These are phyloP conservation scores for Equus przewalskii DNA, from an alignment of 2,113 vertebrate species.

Conservation along the genomic window DNA sequence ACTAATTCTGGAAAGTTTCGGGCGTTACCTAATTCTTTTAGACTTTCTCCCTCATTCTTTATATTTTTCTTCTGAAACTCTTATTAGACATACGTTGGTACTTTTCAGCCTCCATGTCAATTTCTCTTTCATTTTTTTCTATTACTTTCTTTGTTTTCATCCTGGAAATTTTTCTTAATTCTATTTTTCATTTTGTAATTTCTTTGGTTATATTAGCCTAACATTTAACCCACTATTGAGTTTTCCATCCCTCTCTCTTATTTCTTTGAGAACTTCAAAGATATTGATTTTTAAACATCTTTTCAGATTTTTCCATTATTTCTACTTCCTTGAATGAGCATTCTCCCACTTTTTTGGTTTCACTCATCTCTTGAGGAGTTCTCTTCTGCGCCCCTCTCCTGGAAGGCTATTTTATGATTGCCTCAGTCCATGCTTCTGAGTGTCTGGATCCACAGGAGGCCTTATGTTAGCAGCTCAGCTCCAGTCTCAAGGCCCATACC, in stretches of 20 bases:
- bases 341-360: background rate
- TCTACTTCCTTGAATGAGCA: background rate
- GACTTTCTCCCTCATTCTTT: background rate
- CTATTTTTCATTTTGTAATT: background rate
- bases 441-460: background rate
- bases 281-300: background rate
- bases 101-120: background rate
- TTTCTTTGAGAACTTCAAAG: constrained; percentile 31
- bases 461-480: background rate
- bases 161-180: background rate
- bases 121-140: constrained; percentile 10
- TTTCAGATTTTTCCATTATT: background rate
- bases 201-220: background rate
- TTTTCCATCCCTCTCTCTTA: background rate
- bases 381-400: background rate
- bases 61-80: background rate
- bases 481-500: background rate
- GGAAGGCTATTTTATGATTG: background rate
- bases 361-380: background rate
- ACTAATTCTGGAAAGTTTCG: constrained; percentile 13
- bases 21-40: background rate
- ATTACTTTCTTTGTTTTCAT: background rate
- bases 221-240: background rate
- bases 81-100: background rate
- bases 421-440: rapidly evolving